Evolutionary conservation across 2,888 invertebrate genomes (phyloP), one percentile per base, ranked within the genome.

Genomic region (Lysandra coridon): DNA sequence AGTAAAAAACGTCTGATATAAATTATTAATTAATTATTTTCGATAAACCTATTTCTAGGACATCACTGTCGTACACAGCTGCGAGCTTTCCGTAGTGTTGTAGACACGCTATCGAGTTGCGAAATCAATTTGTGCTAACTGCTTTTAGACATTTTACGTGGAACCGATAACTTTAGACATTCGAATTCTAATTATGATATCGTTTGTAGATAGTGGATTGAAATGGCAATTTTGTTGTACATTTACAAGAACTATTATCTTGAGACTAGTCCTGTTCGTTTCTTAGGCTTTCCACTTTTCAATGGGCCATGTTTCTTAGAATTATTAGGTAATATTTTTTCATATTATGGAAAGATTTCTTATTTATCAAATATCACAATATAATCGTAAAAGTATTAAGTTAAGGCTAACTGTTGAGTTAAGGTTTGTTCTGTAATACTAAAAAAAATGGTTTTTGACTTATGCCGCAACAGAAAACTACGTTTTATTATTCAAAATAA

Each of bases 101-200:
- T 57, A 53, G 74, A 74, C 10, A 76, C 57, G 53, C 44, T 76
- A 76, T 76, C 76, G 76, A 76, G 57, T 53, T 76, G 33, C 57
- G 53, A 76, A 76, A 76, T 57, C 76, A 33, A 76, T 76, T 76
- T 76, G 76, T 76, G 76, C 57, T 76, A 76, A 57, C 76, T 76
- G 76, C 76, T 53, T 49, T 76, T 37, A 57, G 76, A 76, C 76
- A 23, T 75, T 76, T 76, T 57, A 76, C 76, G 23, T 30, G 76
- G 33, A 76, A 76, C 53, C 76, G 76, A 76, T 76, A 76, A 76
- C 53, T 57, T 76, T 33, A 57, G 76, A 76, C 57, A 53, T 53
- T 76, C 33, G 53, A 76, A 57, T 76, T 53, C 76, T 76, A 76
- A 57, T 76, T 76, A 76, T 76, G 76, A 75, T 75, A 75, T 75